A percentile compares a stretch with the other conserved stretches of the same genome.
These are phyloP conservation scores for Oreochromis aureus DNA, from an alignment of 2,113 vertebrate species.

Conservation along the genomic window DNA sequence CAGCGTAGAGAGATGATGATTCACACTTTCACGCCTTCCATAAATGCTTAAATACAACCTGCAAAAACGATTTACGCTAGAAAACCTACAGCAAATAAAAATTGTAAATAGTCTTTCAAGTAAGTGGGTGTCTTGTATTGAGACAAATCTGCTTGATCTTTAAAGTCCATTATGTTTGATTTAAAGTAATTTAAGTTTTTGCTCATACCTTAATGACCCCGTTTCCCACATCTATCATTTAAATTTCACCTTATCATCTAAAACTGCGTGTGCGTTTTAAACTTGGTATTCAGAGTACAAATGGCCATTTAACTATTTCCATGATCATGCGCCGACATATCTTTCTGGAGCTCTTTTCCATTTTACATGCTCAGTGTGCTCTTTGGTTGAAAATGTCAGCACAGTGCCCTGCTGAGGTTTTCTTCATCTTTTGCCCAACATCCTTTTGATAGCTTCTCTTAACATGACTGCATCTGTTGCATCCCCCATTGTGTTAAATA, in stretches of 20 bases:
- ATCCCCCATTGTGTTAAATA: conserved; percentile 36
- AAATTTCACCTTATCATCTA: not conserved
- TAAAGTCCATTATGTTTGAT: not conserved
- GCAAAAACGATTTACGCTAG: not conserved
- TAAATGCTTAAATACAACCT: not conserved
- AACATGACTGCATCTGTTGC: conserved; percentile 15
- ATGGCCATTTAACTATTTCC: conserved; percentile 24
- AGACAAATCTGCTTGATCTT: not conserved
- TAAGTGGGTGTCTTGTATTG: not conserved
- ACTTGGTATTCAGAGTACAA: conserved; percentile 1
- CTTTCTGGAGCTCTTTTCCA: not conserved
- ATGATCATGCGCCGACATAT: conserved; percentile 11
- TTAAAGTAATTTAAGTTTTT: not conserved
- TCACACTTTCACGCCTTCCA: not conserved
- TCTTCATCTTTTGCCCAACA: conserved; percentile 10
- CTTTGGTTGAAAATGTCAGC: conserved; percentile 58
- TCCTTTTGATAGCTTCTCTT: conserved; percentile 20
- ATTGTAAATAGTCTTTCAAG: not conserved
- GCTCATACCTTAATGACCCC: not conserved
- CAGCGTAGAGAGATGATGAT: not conserved
- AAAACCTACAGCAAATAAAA: not conserved
- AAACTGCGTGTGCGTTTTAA: not conserved
- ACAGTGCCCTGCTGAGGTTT: conserved; percentile 51
- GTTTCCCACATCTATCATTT: not conserved
- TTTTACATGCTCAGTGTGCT: conserved; percentile 20